Conservation (phyloP, 2,797 vertebrate species). For the Australoheros facetus region DNA sequence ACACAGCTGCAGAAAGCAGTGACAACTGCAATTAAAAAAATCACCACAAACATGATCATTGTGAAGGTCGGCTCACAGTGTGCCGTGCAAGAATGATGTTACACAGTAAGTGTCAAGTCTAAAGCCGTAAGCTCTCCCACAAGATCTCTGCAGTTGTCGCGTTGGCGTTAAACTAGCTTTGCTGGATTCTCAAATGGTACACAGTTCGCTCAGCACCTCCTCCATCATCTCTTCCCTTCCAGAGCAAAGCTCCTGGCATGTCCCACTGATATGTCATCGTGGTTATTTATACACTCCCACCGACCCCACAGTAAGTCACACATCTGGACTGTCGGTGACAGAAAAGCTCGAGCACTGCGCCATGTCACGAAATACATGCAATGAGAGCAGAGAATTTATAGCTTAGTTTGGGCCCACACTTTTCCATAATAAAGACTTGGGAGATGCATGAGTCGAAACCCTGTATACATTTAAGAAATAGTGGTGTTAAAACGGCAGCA, state of each 20-base stretch:
- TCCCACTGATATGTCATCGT: constrained; percentile 62
- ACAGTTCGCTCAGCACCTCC: constrained; percentile 43
- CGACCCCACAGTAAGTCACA: constrained; percentile 57
- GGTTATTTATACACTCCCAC: constrained; percentile 67
- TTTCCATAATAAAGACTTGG: constrained; percentile 29
- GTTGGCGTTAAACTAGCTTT: constrained; percentile 59
- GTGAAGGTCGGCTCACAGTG: constrained; percentile 67
- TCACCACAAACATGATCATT: constrained; percentile 27
- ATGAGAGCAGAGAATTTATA: neutral
- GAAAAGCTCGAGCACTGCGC: constrained; percentile 36
- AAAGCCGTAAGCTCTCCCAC: constrained; percentile 64
- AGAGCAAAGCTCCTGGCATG: constrained; percentile 54
- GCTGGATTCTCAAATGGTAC: constrained; percentile 43
- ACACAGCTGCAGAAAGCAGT: neutral
- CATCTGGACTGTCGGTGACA: constrained; percentile 69
- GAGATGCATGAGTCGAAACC: constrained; percentile 20
- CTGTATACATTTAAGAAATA: constrained; percentile 28
- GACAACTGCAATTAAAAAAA: constrained; percentile 51
- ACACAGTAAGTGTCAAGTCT: constrained; percentile 71
- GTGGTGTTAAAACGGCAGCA: constrained; percentile 40
- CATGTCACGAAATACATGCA: constrained; percentile 34
- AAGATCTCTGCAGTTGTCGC: constrained; percentile 70
- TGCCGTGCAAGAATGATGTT: constrained; percentile 45
- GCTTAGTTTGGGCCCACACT: constrained; percentile 30
- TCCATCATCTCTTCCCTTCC: constrained; percentile 33